phyloP scores from a whole-genome alignment of 1,140 invertebrate genomes.

The Hylyphantes graminicola region DNA sequence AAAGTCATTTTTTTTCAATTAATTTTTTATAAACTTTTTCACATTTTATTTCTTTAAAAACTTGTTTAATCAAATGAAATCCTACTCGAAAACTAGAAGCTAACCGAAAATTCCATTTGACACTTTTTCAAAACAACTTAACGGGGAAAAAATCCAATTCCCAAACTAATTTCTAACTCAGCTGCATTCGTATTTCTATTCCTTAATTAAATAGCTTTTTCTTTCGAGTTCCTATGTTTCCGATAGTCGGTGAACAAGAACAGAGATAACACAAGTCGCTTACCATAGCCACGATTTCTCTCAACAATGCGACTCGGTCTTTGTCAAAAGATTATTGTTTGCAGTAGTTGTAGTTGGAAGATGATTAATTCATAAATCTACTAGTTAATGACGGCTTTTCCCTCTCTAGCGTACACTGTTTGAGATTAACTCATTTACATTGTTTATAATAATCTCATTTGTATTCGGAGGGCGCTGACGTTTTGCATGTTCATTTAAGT shows the following conservation, averaged over 20 bases:
- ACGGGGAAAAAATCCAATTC: too few species aligned
- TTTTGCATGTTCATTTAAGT: not conserved
- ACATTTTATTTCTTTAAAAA: too few species aligned
- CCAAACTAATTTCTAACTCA: too few species aligned
- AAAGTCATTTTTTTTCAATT: too few species aligned
- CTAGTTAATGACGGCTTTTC: not conserved
- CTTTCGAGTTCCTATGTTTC: constrained; percentile 1
- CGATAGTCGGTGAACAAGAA: constrained; percentile 1
- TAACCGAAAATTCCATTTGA: too few species aligned
- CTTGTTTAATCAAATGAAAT: too few species aligned
- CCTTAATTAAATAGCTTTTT: constrained; percentile 37
- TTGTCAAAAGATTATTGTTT: constrained; percentile 11
- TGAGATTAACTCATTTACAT: not conserved
- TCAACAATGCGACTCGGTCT: not conserved
- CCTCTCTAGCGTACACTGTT: not conserved
- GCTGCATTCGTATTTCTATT: not conserved
- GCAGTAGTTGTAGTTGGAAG: constrained; percentile 13
- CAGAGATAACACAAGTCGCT: not conserved
- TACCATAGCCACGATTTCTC: not conserved
- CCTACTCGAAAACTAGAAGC: too few species aligned
- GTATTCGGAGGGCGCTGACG: constrained; percentile 3
- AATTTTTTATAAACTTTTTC: too few species aligned
- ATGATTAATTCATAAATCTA: constrained; percentile 25
- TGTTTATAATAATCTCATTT: constrained; percentile 27
- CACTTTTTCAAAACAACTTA: too few species aligned